Evolutionary conservation across 2,797 vertebrate species (phyloP), one percentile per base, ranked within the genome.

Genomic region (Channa striata): DNA sequence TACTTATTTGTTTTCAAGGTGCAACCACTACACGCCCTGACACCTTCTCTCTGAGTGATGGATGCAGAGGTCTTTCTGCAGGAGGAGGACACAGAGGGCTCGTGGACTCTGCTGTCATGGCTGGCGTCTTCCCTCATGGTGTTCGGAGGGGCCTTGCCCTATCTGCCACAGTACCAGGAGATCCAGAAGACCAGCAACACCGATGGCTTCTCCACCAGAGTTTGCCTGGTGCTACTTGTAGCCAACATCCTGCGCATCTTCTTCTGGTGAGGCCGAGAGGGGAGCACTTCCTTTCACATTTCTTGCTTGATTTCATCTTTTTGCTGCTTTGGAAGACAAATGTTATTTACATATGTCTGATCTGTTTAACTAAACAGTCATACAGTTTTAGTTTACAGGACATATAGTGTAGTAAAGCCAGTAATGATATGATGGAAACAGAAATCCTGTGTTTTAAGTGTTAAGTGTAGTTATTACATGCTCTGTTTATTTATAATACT

Each of bases 161-260:
- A 95, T 17, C 52, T 95, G 2, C 95, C 95, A 0, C 95, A 96
- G 80, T 96, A 94, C 82, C 94, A 94, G 90, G 93, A 96, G 68
- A 95, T 96, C 69, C 93, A 85, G 72, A 90, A 70, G 74, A 94
- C 81, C 66, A 84, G 79, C 79, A 95, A 85, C 82, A 88, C 93
- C 0, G 94, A 95, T 6, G 95, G 95, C 23, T 96, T 96, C 90
- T 95, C 95, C 64, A 95, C 94, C 57, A 83, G 92, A 42, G 94
- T 96, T 34, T 96, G 95, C 66, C 78, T 96, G 72, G 91, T 95
- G 65, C 87, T 96, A 84, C 94, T 96, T 59, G 37, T 95, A 1
- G 95, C 95, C 73, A 96, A 95, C 86, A 95, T 96, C 67, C 76
- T 96, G 47, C 92, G 95, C 33, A 93, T 96, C 59, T 95, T 95